These are phyloP conservation scores for Drosophila simulans DNA, from an alignment of 1,140 invertebrate genomes.

Conservation along the genomic window DNA sequence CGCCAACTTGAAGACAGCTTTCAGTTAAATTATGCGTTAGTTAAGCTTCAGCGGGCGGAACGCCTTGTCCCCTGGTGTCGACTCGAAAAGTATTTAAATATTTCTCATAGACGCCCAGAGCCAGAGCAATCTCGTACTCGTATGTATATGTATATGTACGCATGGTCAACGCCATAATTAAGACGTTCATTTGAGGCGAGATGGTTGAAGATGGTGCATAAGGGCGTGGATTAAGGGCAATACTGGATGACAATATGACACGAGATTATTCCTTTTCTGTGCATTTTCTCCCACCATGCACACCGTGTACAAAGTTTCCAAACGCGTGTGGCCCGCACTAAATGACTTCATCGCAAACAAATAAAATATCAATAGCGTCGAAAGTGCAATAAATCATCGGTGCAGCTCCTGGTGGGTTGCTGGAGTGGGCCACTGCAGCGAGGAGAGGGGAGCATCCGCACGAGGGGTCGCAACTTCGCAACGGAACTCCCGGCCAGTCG, in stretches of 20 bases:
- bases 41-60: not conserved
- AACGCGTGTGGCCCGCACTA: conserved; percentile 19
- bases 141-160: too few species aligned
- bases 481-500: not conserved
- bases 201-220: too few species aligned
- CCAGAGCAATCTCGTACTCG: conserved; percentile 18
- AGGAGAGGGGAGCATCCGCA: not conserved
- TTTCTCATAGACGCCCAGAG: conserved; percentile 30
- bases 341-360: conserved; percentile 74
- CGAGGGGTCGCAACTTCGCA: not conserved
- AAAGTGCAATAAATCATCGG: conserved; percentile 72
- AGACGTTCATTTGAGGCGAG: conserved; percentile 2
- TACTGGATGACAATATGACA: not conserved
- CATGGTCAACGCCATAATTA: conserved; percentile 21
- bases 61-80: conserved; percentile 9
- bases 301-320: not conserved
- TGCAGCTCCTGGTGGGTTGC: conserved; percentile 13
- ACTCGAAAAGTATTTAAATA: conserved; percentile 68
- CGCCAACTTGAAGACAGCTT: conserved; percentile 36
- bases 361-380: conserved; percentile 77
- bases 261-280: not conserved
- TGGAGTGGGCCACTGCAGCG: not conserved
- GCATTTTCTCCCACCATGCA: too few species aligned
- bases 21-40: conserved; percentile 71
- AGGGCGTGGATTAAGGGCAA: not conserved